These are phyloP conservation scores for Epizoanthus rinbou DNA, from an alignment of 92 coral and sea anemone genomes.

Conservation along the genomic window DNA sequence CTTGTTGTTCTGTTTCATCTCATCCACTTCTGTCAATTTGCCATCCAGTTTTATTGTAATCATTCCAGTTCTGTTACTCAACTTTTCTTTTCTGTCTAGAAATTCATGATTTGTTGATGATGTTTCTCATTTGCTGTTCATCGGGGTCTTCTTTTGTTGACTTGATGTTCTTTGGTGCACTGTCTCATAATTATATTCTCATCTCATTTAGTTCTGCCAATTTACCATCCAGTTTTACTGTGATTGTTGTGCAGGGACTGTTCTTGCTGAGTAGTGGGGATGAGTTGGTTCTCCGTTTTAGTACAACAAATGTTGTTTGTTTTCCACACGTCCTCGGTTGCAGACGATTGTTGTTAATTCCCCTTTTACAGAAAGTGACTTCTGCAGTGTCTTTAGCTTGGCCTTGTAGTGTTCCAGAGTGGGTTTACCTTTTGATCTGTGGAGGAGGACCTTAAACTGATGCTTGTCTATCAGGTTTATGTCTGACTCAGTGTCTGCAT, in stretches of 20 bases:
- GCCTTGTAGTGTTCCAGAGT: neutral
- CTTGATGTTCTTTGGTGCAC: constrained; percentile 16
- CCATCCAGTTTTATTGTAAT: too few relatives aligned
- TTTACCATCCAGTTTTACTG: neutral
- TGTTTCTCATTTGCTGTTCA: neutral
- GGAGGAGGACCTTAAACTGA: too few relatives aligned
- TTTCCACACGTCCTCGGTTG: constrained; percentile 47
- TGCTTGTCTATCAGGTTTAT: too few relatives aligned
- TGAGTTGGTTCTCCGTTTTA: constrained; percentile 25
- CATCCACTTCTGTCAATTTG: too few relatives aligned
- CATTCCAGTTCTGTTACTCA: too few relatives aligned
- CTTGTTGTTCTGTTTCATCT: too few relatives aligned
- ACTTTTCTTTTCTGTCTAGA: too few relatives aligned
- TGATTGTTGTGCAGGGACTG: constrained; percentile 39
- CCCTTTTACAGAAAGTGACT: neutral
- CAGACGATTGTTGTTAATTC: constrained; percentile 45
- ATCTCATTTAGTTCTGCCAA: constrained; percentile 5
- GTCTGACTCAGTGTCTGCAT: too few relatives aligned
- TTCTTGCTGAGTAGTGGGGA: constrained; percentile 49
- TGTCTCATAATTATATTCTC: neutral
- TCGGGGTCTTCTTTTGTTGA: constrained; percentile 3
- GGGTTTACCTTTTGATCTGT: too few relatives aligned
- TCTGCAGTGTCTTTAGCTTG: too few relatives aligned
- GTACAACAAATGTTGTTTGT: constrained; percentile 31
- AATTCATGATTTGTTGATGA: constrained; percentile 50